Base-by-base conservation (phyloP, 2,797 vertebrate genomes). In the Mormyrops attenuatus region DNA sequence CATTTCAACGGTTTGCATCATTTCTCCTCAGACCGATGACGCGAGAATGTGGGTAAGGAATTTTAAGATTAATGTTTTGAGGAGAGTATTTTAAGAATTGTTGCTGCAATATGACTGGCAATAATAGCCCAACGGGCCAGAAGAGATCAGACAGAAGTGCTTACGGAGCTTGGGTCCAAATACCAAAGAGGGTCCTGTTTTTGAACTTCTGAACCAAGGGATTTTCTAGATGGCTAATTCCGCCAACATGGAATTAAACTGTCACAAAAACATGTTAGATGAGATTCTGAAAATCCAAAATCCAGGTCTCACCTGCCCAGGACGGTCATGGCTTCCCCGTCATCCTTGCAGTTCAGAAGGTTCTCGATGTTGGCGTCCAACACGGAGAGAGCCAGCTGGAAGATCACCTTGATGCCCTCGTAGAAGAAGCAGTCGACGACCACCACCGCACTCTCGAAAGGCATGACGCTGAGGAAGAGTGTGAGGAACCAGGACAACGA, bases 361-460 rank as follows among this genome's bases (percentile, higher is more conserved):
- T 99, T 98, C 92, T 98, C 96, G 92, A 99, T 98, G 88, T 98
- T 99, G 89, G 97, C 97, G 47, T 99, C 97, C 44, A 99, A 96
- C 92, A 99, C 98, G 0, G 98, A 97, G 0, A 99, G 96, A 0
- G 98, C 98, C 92, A 99, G 93, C 92, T 99, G 99, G 94, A 99
- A 99, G 94, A 99, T 99, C 93, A 99, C 98, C 93, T 99, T 99
- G 95, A 99, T 99, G 95, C 98, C 98, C 94, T 99, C 98, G 89
- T 97, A 99, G 96, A 99, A 99, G 96, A 99, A 99, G 95, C 99
- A 99, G 95, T 99, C 98, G 82, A 99, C 98, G 86, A 99, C 98
- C 90, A 99, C 98, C 90, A 99, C 98, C 0, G 99, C 99, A 1
- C 98, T 99, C 95, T 99, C 98, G 82, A 99, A 99, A 0, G 99